Evolutionary conservation across 92 coral and sea anemone species (phyloP).

Genomic region (Parazoanthus atlanticus): DNA sequence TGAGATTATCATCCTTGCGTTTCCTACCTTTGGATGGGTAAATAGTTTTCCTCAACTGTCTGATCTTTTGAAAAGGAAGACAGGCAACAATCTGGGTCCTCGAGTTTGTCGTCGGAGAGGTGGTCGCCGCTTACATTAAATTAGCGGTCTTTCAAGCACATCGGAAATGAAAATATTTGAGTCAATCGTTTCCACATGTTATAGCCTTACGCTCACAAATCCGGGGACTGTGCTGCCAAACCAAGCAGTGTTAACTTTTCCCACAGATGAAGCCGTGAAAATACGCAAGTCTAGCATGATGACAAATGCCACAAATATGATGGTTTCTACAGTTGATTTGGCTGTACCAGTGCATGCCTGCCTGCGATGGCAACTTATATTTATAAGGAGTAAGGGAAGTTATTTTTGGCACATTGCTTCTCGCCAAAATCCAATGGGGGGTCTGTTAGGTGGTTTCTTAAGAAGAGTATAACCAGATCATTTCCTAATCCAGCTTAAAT

Average conservation of each 20-base stretch:
- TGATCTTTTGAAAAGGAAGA: background rate
- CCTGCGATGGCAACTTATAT: background rate
- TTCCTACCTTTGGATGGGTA: background rate
- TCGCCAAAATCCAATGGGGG: conserved; percentile 29
- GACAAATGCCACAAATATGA: background rate
- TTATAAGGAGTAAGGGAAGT: background rate
- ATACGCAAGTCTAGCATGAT: background rate
- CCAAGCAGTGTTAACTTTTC: background rate
- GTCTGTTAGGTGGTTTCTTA: conserved; percentile 13
- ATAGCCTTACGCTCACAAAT: background rate
- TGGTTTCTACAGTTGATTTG: background rate
- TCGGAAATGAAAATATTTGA: conserved; percentile 27
- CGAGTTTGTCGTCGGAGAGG: background rate
- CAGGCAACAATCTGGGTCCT: background rate
- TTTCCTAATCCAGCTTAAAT: conserved; percentile 36
- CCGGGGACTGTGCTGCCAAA: too few relatives aligned
- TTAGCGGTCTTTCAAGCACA: background rate
- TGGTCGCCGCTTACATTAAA: too few relatives aligned
- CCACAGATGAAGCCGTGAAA: background rate
- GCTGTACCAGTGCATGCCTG: background rate
- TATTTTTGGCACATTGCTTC: background rate
- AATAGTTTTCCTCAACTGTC: background rate
- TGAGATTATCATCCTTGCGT: background rate
- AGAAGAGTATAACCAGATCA: conserved; percentile 10
- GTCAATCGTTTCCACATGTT: background rate